phyloP scores from a whole-genome alignment of 2,797 vertebrate species.

The Cyprinella venusta region DNA sequence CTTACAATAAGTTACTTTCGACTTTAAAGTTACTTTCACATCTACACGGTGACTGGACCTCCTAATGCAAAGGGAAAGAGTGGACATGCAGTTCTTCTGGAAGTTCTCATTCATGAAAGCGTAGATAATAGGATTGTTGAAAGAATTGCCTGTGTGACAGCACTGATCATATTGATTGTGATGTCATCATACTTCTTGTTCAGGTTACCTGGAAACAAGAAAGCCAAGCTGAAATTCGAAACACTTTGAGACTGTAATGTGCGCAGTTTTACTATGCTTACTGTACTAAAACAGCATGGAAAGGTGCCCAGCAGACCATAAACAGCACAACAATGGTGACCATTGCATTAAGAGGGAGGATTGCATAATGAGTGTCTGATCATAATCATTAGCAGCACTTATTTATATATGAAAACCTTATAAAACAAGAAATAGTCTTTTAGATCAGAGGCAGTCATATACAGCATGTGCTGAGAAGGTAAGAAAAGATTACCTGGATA shows the following conservation, averaged over 20 bases:
- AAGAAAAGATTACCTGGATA: slow-evolving; percentile 72
- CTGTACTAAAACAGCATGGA: slow-evolving; percentile 87
- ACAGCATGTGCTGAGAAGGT: neutral
- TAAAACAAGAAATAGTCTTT: neutral
- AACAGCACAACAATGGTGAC: slow-evolving; percentile 84
- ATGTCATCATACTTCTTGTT: slow-evolving; percentile 81
- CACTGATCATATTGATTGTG: slow-evolving; percentile 80
- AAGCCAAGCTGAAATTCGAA: neutral
- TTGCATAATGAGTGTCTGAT: neutral
- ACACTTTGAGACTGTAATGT: neutral
- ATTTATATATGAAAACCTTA: neutral
- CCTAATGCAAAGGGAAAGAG: slow-evolving; percentile 73
- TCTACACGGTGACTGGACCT: slow-evolving; percentile 60
- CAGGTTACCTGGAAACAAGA: slow-evolving; percentile 74
- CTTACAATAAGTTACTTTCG: slow-evolving; percentile 17
- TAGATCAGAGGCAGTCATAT: neutral
- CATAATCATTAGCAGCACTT: neutral
- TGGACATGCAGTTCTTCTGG: slow-evolving; percentile 82
- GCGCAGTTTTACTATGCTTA: slow-evolving; percentile 64
- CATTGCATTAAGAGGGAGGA: slow-evolving; percentile 59
- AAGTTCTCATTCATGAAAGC: slow-evolving; percentile 88
- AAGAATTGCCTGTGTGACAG: slow-evolving; percentile 86
- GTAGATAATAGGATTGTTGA: slow-evolving; percentile 86
- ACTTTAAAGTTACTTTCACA: neutral
- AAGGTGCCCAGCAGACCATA: slow-evolving; percentile 85